phyloP scores from a whole-genome alignment of 2,113 vertebrate genomes.

The Riparia riparia region DNA sequence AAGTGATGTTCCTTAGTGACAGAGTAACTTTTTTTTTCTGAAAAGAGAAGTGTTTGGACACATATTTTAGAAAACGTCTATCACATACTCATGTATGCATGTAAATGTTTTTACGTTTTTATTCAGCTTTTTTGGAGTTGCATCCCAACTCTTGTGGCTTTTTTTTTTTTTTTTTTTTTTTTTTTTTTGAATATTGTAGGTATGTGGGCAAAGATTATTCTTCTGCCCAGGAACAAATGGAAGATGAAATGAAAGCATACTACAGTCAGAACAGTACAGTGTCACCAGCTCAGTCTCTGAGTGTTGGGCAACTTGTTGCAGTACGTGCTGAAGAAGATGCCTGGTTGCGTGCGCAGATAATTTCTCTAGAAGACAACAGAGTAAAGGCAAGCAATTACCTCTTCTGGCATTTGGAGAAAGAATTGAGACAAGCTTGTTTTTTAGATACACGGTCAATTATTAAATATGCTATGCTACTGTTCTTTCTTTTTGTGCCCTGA shows the following conservation, averaged over 20 bases:
- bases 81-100: background rate
- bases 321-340: slow-evolving; percentile 85
- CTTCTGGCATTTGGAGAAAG: background rate
- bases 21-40: background rate
- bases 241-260: slow-evolving; percentile 86
- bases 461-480: background rate
- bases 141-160: background rate
- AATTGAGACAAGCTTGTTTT: background rate
- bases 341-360: slow-evolving; percentile 85
- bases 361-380: slow-evolving; percentile 74
- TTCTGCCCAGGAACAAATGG: slow-evolving; percentile 87
- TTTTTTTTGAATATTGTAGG: slow-evolving; percentile 68
- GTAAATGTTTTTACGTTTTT: background rate
- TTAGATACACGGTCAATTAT: background rate
- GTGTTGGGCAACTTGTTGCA: slow-evolving; percentile 84
- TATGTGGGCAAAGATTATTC: slow-evolving; percentile 92
- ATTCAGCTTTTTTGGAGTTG: background rate
- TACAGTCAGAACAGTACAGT: slow-evolving; percentile 72
- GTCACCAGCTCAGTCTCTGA: slow-evolving; percentile 52
- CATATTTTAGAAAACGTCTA: background rate
- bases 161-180: background rate
- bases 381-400: slow-evolving; percentile 83
- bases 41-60: background rate
- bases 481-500: background rate
- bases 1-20: background rate